Evolutionary conservation across 2,888 invertebrate species (phyloP).

Genomic region (Amblyteles armatorius): DNA sequence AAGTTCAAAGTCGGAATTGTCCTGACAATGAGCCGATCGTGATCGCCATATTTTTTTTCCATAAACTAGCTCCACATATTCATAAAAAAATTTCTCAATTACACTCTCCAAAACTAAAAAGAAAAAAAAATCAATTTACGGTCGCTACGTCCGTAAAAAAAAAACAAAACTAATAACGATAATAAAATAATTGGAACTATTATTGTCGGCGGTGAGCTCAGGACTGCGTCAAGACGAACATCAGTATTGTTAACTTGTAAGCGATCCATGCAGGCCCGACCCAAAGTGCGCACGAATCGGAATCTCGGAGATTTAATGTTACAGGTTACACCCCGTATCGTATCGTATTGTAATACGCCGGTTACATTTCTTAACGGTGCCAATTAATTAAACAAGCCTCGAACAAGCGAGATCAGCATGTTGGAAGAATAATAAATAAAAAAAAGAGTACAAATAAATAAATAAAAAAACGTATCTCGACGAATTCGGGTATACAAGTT

Average conservation of each 20-base stretch:
- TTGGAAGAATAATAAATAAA: constrained; percentile 53
- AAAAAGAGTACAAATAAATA: constrained; percentile 19
- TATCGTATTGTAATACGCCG: constrained; percentile 53
- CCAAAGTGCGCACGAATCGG: constrained; percentile 80
- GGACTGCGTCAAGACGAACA: constrained; percentile 61
- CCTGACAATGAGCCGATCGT: constrained; percentile 47
- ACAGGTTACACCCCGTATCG: constrained; percentile 16
- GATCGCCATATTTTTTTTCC: constrained; percentile 10
- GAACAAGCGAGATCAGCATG: constrained; percentile 75
- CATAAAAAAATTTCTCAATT: constrained; percentile 28
- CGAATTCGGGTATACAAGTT: constrained; percentile 43
- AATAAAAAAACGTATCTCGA: constrained; percentile 44
- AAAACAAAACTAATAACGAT: not conserved
- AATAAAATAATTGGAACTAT: not conserved
- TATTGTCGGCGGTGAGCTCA: constrained; percentile 49
- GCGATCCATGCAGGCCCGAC: constrained; percentile 84
- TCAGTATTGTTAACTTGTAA: constrained; percentile 71
- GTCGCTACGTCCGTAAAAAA: not conserved
- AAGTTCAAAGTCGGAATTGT: constrained; percentile 45
- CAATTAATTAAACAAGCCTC: constrained; percentile 72
- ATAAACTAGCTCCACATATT: constrained; percentile 36
- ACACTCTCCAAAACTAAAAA: constrained; percentile 24
- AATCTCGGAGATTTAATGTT: constrained; percentile 52
- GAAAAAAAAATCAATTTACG: constrained; percentile 5
- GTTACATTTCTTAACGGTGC: constrained; percentile 41